These are phyloP conservation scores for Quadriops clusia DNA, from an alignment of 2,888 invertebrate species.

Conservation along the genomic window DNA sequence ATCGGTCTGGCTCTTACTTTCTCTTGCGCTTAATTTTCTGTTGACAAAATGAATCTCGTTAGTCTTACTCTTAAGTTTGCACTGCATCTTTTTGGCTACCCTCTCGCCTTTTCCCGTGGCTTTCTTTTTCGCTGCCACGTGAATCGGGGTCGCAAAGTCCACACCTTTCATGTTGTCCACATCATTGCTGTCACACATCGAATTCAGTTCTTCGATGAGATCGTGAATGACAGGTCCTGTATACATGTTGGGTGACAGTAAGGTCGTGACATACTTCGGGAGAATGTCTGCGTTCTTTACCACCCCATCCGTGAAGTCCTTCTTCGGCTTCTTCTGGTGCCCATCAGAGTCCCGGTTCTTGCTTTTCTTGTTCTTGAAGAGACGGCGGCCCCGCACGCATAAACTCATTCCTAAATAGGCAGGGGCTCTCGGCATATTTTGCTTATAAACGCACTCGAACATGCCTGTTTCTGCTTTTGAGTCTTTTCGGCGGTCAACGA, in stretches of 20 bases:
- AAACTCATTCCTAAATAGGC: slow-evolving; percentile 67
- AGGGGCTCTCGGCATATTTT: slow-evolving; percentile 63
- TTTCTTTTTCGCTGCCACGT: slow-evolving; percentile 14
- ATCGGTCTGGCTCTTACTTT: slow-evolving; percentile 7
- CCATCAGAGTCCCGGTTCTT: slow-evolving; percentile 15
- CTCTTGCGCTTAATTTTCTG: slow-evolving; percentile 24
- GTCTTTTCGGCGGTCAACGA: slow-evolving; percentile 60
- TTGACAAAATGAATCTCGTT: slow-evolving; percentile 26
- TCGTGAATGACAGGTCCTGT: slow-evolving; percentile 57
- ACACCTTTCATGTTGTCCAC: slow-evolving; percentile 7
- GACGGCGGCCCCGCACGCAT: slow-evolving; percentile 53
- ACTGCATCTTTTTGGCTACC: slow-evolving; percentile 24
- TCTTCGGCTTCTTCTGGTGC: slow-evolving; percentile 16
- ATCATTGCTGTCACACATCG: slow-evolving; percentile 12
- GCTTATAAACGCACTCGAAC: slow-evolving; percentile 70
- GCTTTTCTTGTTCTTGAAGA: slow-evolving; percentile 36
- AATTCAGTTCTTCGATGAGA: slow-evolving; percentile 52
- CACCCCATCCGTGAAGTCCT: slow-evolving; percentile 9
- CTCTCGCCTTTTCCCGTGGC: slow-evolving; percentile 18
- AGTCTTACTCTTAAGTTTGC: slow-evolving; percentile 20
- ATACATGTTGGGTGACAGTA: slow-evolving; percentile 37
- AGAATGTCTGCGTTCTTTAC: no score
- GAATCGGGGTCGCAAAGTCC: slow-evolving; percentile 16
- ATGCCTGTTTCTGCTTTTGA: slow-evolving; percentile 67
- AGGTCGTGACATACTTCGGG: slow-evolving; percentile 25